Percentiles rank a stretch among this genome's conserved stretches.
These are phyloP conservation scores for Melanotaenia pygmaea DNA, from an alignment of 2,797 vertebrate species.

Conservation along the genomic window DNA sequence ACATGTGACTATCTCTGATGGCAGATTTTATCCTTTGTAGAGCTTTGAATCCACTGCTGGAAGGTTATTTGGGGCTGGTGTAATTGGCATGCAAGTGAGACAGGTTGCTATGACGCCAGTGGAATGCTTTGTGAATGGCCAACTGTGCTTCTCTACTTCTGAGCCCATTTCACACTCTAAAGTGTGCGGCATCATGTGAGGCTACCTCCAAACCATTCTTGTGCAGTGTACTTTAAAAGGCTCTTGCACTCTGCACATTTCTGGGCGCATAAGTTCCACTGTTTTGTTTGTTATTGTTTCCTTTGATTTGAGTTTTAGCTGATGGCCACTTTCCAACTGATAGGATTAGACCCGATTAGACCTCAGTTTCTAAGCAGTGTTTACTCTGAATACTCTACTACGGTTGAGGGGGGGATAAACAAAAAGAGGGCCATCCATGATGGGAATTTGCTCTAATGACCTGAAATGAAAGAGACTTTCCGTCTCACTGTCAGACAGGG, in stretches of 20 bases:
- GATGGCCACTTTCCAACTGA: constrained; percentile 64
- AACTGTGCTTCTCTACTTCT: constrained; percentile 65
- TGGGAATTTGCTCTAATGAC: constrained; percentile 64
- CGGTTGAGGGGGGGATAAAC: constrained; percentile 46
- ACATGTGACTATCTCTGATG: constrained; percentile 31
- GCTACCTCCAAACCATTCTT: constrained; percentile 51
- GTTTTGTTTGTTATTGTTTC: constrained; percentile 47
- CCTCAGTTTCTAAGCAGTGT: constrained; percentile 56
- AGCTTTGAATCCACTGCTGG: constrained; percentile 40
- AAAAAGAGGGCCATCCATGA: constrained; percentile 54
- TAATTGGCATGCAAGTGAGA: constrained; percentile 74
- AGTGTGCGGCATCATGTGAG: constrained; percentile 50
- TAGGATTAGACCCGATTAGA: constrained; percentile 79
- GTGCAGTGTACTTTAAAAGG: constrained; percentile 43
- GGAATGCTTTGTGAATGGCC: constrained; percentile 65
- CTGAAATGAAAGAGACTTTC: constrained; percentile 62
- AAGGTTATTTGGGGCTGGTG: constrained; percentile 52
- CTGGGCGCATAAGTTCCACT: constrained; percentile 41
- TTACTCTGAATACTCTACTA: constrained; percentile 68
- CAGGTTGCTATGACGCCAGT: constrained; percentile 66
- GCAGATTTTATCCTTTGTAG: constrained; percentile 40
- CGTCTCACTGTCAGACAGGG: constrained; percentile 19
- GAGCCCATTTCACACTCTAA: constrained; percentile 59
- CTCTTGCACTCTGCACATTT: constrained; percentile 39
- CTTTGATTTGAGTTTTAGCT: constrained; percentile 67